Percentiles rank a stretch among this genome's conserved stretches.
Evolutionary conservation across 2,888 invertebrate genomes (phyloP).

Genomic region (Mellilla xanthometata): DNA sequence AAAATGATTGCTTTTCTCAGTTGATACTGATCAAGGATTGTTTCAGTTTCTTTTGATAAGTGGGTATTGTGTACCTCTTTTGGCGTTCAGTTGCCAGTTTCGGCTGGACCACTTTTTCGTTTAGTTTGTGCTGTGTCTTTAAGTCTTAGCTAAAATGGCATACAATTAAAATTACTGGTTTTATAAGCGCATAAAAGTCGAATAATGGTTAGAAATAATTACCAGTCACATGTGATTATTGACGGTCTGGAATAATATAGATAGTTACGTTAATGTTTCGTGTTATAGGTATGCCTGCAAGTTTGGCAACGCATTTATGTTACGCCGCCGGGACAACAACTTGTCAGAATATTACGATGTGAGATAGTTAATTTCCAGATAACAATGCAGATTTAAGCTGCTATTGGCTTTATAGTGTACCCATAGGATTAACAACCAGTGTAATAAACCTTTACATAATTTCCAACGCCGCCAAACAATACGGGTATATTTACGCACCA

Average conservation of each 20-base stretch:
- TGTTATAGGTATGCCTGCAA: constrained; percentile 4
- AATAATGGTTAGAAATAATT: no score
- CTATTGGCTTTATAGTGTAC: constrained; percentile 14
- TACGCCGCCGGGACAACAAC: constrained; percentile 53
- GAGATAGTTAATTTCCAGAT: constrained; percentile 37
- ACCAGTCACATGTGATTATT: no score
- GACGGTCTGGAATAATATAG: no score
- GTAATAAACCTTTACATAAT: constrained; percentile 5
- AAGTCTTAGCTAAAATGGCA: no score
- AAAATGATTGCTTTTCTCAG: constrained; percentile 26
- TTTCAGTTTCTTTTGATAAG: constrained; percentile 17
- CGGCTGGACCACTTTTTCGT: constrained; percentile 17
- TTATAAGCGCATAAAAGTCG: no score
- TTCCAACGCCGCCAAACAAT: not conserved
- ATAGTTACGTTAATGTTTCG: no score
- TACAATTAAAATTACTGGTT: no score
- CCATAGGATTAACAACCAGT: constrained; percentile 15
- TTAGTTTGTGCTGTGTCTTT: not conserved
- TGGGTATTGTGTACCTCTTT: constrained; percentile 23
- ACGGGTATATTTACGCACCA: no score
- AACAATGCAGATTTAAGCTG: constrained; percentile 27
- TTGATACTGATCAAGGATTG: constrained; percentile 26
- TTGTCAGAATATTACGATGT: constrained; percentile 41
- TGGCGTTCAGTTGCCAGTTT: constrained; percentile 8
- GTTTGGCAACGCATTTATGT: constrained; percentile 38